These are phyloP conservation scores for Epinotia demarniana DNA, from an alignment of 2,888 invertebrate species.

Conservation along the genomic window DNA sequence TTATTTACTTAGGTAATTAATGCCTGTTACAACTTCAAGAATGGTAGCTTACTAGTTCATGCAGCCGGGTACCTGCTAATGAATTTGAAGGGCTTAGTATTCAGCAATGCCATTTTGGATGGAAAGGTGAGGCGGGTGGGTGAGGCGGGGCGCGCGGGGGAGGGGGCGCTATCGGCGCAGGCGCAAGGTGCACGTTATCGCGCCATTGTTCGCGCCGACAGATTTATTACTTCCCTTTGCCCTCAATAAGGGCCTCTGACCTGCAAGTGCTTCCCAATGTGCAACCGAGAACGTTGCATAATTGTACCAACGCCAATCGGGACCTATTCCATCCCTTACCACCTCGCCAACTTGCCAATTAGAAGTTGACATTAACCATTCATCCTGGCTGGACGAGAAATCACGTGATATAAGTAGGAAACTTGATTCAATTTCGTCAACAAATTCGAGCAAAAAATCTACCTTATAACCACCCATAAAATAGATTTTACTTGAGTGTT, in stretches of 20 bases:
- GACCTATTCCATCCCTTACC: not conserved
- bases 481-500: too few species aligned
- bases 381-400: not conserved
- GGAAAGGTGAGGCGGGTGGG: slow-evolving; percentile 45
- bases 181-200: slow-evolving; percentile 82
- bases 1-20: not conserved
- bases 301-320: not conserved
- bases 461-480: too few species aligned
- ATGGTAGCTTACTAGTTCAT: not conserved
- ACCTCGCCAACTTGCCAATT: not conserved
- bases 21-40: not conserved
- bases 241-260: slow-evolving; percentile 84
- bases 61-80: not conserved
- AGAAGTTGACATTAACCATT: not conserved
- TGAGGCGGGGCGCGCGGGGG: slow-evolving; percentile 49
- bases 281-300: slow-evolving; percentile 22
- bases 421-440: too few species aligned
- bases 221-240: slow-evolving; percentile 85
- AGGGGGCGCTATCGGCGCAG: slow-evolving; percentile 58
- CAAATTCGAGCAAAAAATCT: too few species aligned
- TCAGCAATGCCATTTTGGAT: slow-evolving; percentile 49
- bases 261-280: slow-evolving; percentile 61
- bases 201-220: slow-evolving; percentile 82
- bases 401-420: too few species aligned
- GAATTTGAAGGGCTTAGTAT: slow-evolving; percentile 4